phyloP scores from a whole-genome alignment of 2,797 vertebrate genomes.

The Anomalospiza imberbis region DNA sequence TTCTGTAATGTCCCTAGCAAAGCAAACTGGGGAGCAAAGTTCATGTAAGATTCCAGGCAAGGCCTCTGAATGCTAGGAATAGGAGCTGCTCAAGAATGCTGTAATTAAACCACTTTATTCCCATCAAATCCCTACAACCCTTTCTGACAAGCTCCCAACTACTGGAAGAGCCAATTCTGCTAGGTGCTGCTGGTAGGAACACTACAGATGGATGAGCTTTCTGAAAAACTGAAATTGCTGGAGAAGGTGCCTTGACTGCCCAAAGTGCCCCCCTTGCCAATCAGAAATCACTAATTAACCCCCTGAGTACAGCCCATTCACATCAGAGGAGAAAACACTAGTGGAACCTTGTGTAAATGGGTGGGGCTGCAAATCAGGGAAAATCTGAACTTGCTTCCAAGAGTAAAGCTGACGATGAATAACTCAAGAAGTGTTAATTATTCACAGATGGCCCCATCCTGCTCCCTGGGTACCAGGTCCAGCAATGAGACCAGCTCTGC shows the following conservation, averaged over 20 bases:
- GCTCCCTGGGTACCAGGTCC: not conserved
- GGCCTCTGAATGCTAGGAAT: not conserved
- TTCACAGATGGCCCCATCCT: not conserved
- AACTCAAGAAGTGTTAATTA: not conserved
- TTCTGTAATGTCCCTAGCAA: not conserved
- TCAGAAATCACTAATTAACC: not conserved
- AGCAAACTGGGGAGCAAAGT: conserved; percentile 39
- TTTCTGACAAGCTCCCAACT: not conserved
- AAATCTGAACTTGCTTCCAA: not conserved
- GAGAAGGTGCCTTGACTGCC: not conserved
- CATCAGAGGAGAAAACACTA: not conserved
- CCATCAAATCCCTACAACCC: not conserved
- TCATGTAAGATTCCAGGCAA: not conserved
- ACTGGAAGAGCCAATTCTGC: not conserved
- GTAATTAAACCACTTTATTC: not conserved
- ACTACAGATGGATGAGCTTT: not conserved
- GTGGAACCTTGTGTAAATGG: not conserved
- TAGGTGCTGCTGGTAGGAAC: rapidly evolving
- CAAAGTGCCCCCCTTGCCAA: rapidly evolving
- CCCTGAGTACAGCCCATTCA: not conserved
- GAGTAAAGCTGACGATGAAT: not conserved
- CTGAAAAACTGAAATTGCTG: not conserved
- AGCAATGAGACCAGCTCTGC: not conserved
- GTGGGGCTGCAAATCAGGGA: not conserved
- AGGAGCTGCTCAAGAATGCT: not conserved